Evolutionary conservation across 2,797 vertebrate genomes (phyloP), one percentile per base, ranked within the genome.

Genomic region (Sphaeramia orbicularis): DNA sequence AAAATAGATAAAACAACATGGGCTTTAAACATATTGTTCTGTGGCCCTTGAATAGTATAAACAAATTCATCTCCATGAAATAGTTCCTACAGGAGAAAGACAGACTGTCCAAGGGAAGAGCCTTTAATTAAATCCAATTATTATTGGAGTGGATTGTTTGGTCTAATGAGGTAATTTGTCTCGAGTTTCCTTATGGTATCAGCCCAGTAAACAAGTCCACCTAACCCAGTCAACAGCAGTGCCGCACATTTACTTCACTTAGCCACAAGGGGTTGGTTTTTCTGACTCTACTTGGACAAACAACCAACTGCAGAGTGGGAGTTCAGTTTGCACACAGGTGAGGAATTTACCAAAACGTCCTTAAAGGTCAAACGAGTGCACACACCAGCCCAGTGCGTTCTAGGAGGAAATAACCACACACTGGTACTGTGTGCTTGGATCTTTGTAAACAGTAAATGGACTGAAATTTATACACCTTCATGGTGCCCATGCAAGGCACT

Each of bases 71-170:
- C 13, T 32, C 10, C 54, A 13, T 60, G 51, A 49, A 54, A 47
- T n/a, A n/a, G n/a, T n/a, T n/a, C 53, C 48, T 12, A 15, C n/a
- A 1, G 40, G 37, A 72, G 50, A 32, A 52, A 52, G 36, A 61
- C 63, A 64, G 73, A 30, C 63, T 0, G 58, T 45, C 36, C 1
- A 12, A 15, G n/a, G 45, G 68, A 47, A 63, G 72, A 48, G 50
- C 71, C 58, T 51, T 58, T 30, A 27, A 41, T 54, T 36, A 19
- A 85, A 87, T 83, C 84, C 78, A 83, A 77, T 85, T 81, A 84
- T 63, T 72, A 63, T 65, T 21, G 43, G 83, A 78, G 72, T 76
- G 78, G 84, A 83, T 81, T 69, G 56, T 80, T 78, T 32, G 37
- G 30, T 69, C 50, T 47, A 78, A 75, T 67, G 10, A 58, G 69